Evolutionary conservation across 2,797 vertebrate genomes (phyloP).

Genomic region (Rhinichthys osculus): DNA sequence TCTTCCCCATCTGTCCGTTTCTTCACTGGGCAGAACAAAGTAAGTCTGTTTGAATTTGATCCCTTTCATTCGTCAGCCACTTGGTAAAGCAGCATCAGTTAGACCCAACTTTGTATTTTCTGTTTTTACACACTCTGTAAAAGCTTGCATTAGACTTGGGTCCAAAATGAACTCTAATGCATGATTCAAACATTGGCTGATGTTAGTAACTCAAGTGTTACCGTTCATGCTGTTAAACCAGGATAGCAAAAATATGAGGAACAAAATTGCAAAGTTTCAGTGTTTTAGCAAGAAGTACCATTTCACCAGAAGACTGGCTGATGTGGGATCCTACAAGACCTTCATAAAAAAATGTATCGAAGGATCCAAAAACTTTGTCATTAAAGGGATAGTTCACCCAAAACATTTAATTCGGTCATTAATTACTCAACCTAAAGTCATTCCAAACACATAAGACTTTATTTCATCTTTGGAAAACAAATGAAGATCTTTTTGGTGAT

Average conservation of each 20-base stretch:
- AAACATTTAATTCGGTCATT: no score
- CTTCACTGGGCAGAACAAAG: slow-evolving; percentile 80
- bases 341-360: neutral
- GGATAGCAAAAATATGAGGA: neutral
- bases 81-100: slow-evolving; percentile 30
- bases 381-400: no score
- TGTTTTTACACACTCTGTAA: slow-evolving; percentile 1
- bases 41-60: slow-evolving; percentile 70
- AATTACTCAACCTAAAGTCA: no score
- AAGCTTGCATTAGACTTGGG: neutral
- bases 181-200: neutral
- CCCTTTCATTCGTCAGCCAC: slow-evolving; percentile 3
- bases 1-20: slow-evolving; percentile 59
- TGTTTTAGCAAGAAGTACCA: neutral
- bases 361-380: neutral
- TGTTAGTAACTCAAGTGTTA: neutral
- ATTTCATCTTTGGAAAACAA: no score
- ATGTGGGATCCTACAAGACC: neutral
- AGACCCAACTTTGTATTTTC: neutral
- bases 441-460: no score
- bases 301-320: neutral
- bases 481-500: no score
- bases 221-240: neutral
- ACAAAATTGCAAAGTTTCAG: neutral
- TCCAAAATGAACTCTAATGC: slow-evolving; percentile 15